A percentile compares a stretch with the other conserved stretches of the same genome.
phyloP scores from a whole-genome alignment of 2,888 invertebrate genomes.

The Drosophila rellima region DNA sequence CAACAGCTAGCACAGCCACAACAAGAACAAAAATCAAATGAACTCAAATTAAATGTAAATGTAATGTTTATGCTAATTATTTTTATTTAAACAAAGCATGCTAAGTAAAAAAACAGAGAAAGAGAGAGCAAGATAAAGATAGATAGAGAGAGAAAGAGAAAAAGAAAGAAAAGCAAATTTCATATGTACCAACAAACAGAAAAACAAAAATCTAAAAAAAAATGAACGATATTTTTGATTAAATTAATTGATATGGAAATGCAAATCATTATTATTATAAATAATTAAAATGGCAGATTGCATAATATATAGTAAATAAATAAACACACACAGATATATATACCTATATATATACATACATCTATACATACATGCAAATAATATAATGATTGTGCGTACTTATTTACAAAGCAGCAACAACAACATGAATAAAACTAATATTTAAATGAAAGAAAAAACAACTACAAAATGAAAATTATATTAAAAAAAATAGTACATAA shows the following conservation, averaged over 20 bases:
- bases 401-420: slow-evolving; percentile 76
- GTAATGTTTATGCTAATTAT: slow-evolving; percentile 85
- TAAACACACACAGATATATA: slow-evolving; percentile 30
- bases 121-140: slow-evolving; percentile 14
- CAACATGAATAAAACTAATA: slow-evolving; percentile 53
- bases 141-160: not conserved
- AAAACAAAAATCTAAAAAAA: slow-evolving; percentile 34
- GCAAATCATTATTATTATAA: slow-evolving; percentile 73
- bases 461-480: slow-evolving; percentile 21
- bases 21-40: slow-evolving; percentile 83
- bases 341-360: slow-evolving; percentile 27
- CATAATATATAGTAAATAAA: slow-evolving; percentile 55
- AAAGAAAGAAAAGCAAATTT: slow-evolving; percentile 35
- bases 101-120: slow-evolving; percentile 31
- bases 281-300: slow-evolving; percentile 67
- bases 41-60: slow-evolving; percentile 85
- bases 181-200: slow-evolving; percentile 60
- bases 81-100: slow-evolving; percentile 78
- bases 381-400: slow-evolving; percentile 65
- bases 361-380: slow-evolving; percentile 23
- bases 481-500: slow-evolving; percentile 46
- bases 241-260: slow-evolving; percentile 71
- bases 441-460: slow-evolving; percentile 50
- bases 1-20: slow-evolving; percentile 40
- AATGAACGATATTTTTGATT: slow-evolving; percentile 75